phyloP scores from a whole-genome alignment of 1,140 invertebrate species.

The Drosophila littoralis region DNA sequence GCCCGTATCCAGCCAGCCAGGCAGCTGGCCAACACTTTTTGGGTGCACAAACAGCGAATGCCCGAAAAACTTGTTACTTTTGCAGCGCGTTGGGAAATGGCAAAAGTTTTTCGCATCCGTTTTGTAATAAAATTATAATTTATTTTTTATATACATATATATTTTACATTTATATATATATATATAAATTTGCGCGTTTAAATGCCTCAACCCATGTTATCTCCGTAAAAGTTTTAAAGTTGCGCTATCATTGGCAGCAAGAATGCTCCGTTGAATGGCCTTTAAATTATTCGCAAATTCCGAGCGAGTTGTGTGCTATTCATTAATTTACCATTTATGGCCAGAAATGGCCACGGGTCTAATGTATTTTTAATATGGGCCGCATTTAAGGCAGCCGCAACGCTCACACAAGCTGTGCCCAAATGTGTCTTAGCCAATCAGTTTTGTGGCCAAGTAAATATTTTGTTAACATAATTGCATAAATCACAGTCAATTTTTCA shows the following conservation, averaged over 20 bases:
- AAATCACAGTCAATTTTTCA: slow-evolving; percentile 80
- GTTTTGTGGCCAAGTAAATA: slow-evolving; percentile 72
- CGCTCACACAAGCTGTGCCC: slow-evolving; percentile 19
- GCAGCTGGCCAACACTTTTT: neutral
- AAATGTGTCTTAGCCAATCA: slow-evolving; percentile 56
- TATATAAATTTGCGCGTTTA: neutral
- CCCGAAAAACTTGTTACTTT: slow-evolving; percentile 47
- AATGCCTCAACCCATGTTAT: neutral
- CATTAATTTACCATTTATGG: slow-evolving; percentile 23
- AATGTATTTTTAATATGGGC: slow-evolving; percentile 38
- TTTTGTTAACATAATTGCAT: slow-evolving; percentile 81
- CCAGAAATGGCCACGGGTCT: neutral
- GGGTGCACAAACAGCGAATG: slow-evolving; percentile 3
- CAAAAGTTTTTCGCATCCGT: slow-evolving; percentile 74
- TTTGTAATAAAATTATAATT: slow-evolving; percentile 77
- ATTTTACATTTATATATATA: neutral
- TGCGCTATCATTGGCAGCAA: neutral
- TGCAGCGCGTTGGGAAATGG: slow-evolving; percentile 66
- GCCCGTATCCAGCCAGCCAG: neutral
- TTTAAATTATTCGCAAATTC: neutral
- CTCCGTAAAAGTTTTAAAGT: slow-evolving; percentile 4
- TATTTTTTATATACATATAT: slow-evolving; percentile 40
- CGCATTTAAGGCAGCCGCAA: slow-evolving; percentile 30
- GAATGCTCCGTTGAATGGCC: neutral
- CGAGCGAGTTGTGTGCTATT: neutral